Percentiles rank a stretch among this genome's conserved stretches.
Evolutionary conservation across 1,140 invertebrate genomes (phyloP).

Genomic region (Aplysia californica): DNA sequence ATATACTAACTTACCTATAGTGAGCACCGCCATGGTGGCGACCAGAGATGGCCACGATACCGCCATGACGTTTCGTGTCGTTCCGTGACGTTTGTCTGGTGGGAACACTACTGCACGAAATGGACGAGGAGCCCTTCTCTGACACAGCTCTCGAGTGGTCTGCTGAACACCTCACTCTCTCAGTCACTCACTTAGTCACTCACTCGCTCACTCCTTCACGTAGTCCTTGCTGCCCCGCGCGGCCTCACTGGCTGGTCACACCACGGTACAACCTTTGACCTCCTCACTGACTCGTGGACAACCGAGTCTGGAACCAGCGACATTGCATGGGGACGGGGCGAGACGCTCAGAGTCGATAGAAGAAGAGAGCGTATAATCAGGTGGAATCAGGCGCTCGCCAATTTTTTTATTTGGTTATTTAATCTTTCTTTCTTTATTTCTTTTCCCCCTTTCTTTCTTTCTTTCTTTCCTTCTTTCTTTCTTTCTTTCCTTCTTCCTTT

Average conservation of each 20-base stretch:
- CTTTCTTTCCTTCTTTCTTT: constrained; percentile 6
- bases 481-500: background rate
- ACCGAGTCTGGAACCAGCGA: no score
- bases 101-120: no score
- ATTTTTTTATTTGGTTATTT: background rate
- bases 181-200: background rate
- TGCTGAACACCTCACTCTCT: constrained; percentile 18
- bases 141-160: background rate
- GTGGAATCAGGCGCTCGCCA: no score
- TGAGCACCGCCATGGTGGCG: no score
- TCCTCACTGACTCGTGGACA: background rate
- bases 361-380: no score
- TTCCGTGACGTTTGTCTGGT: no score
- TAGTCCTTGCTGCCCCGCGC: background rate
- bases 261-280: background rate
- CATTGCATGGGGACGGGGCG: no score
- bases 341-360: no score
- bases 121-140: background rate
- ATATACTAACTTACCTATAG: no score
- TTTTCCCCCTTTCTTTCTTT: background rate
- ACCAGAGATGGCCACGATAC: no score
- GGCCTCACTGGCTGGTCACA: background rate
- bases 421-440: background rate
- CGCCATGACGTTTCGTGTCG: no score
- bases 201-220: background rate